Base-by-base conservation (phyloP, 1,140 invertebrate species). In the Pogonognathellus flavescens region DNA sequence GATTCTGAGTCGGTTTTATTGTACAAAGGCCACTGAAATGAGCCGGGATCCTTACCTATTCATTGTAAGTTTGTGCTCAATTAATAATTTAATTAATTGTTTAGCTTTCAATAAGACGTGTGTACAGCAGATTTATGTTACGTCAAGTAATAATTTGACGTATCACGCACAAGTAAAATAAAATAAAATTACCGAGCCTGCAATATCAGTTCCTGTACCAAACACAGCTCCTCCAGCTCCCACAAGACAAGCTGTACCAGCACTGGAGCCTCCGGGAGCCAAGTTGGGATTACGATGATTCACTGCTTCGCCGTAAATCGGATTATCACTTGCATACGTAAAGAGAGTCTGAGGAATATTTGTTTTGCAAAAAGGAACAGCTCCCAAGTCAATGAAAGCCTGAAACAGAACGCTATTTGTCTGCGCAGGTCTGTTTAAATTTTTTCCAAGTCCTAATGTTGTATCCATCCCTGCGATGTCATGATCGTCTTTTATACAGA, bases 331-430 rank as follows among this genome's bases (percentile, higher is more conserved):
- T 14, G 41, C 82, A 49, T 52, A 76, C 11, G 89, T 90, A 57
- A 83, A 88, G 20, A 86, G 25, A 49, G 81, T 84, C 81, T 92
- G 92, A 1, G 92, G 91, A 4, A 92, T 86, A 87, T 92, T 92
- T 7, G 91, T 92, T 84, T 90, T 89, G 20, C 90, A 90, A 87
- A 92, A 92, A 6, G 92, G 92, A 16, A 92, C 87, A 7, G 90
- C 91, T 13, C 91, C 91, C 22, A 89, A 86, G 31, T 87, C 84
- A 11, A 72, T 81, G 0, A 92, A 83, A 9, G 41, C 10, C 14
- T 57, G 72, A 13, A 92, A 90, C 49, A 91, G 49, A 10, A 88
- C 87, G 16, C 90, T 90, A 76, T 90, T 90, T 10, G 85, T 62
- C 1, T 41, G 55, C 0, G 88, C 87, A 8, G 91, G 91, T 16